Conservation (phyloP, 2,113 vertebrate species). For the Syngnathus typhle region DNA sequence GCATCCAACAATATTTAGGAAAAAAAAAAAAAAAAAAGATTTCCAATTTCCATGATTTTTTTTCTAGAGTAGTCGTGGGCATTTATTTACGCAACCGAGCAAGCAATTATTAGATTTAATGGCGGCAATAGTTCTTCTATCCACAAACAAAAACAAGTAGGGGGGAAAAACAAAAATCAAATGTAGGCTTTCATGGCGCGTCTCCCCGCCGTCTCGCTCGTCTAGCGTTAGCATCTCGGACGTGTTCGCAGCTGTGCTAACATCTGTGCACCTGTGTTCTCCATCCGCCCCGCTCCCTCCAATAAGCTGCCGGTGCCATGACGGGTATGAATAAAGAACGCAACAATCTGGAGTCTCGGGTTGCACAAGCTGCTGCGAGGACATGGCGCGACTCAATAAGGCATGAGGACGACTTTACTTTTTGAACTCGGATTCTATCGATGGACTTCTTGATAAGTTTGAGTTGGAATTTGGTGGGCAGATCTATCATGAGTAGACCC, state of each 20-base stretch:
- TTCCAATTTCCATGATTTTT: neutral
- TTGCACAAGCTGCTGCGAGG: conserved; percentile 60
- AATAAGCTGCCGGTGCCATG: conserved; percentile 79
- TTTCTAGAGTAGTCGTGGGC: neutral
- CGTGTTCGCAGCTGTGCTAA: conserved; percentile 74
- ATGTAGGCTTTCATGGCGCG: neutral
- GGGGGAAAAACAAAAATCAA: neutral
- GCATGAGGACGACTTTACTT: conserved; percentile 37
- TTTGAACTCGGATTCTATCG: neutral
- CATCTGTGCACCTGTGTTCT: conserved; percentile 84
- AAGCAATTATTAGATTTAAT: neutral
- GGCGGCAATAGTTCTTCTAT: neutral
- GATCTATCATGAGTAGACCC: neutral
- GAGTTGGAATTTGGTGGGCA: neutral
- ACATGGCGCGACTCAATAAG: conserved; percentile 59
- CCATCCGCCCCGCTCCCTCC: conserved; percentile 80
- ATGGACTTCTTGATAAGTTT: conserved; percentile 15
- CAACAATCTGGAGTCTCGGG: conserved; percentile 70
- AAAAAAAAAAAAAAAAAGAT: neutral
- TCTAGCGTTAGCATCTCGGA: conserved; percentile 41
- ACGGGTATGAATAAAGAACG: conserved; percentile 78
- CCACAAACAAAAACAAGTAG: neutral
- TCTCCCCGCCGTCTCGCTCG: conserved; percentile 45
- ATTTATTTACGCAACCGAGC: neutral
- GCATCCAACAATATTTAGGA: neutral